These are phyloP conservation scores for Sinhomidia bicolor DNA, from an alignment of 2,888 invertebrate species.

Conservation along the genomic window DNA sequence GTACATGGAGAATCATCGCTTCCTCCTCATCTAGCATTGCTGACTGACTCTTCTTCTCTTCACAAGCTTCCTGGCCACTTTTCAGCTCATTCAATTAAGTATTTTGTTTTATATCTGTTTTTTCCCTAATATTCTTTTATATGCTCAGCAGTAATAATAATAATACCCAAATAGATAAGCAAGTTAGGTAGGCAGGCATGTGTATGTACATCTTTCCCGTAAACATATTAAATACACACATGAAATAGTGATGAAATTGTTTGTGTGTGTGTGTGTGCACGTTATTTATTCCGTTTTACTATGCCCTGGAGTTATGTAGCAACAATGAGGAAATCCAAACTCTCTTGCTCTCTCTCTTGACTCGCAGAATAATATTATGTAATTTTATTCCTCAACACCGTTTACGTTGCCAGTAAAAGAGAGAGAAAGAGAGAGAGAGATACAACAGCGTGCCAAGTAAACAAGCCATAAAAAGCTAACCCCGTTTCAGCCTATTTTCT, in stretches of 20 bases:
- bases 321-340: slow-evolving; percentile 32
- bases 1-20: neutral
- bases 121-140: no score
- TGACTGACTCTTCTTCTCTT: neutral
- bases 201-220: neutral
- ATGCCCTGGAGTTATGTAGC: slow-evolving; percentile 16
- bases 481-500: neutral
- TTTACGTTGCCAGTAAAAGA: neutral
- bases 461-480: neutral
- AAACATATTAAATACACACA: no score
- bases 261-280: neutral
- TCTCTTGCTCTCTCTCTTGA: neutral
- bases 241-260: neutral
- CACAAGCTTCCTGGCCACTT: neutral
- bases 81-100: neutral
- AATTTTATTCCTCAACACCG: slow-evolving; percentile 43
- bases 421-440: neutral
- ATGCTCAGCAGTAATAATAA: no score
- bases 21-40: neutral
- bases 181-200: neutral
- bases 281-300: neutral
- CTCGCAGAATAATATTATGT: slow-evolving; percentile 18
- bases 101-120: neutral
- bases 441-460: neutral
- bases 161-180: no score